These are phyloP conservation scores for Lasioglossum albipes DNA, from an alignment of 1,140 invertebrate species.

Conservation along the genomic window DNA sequence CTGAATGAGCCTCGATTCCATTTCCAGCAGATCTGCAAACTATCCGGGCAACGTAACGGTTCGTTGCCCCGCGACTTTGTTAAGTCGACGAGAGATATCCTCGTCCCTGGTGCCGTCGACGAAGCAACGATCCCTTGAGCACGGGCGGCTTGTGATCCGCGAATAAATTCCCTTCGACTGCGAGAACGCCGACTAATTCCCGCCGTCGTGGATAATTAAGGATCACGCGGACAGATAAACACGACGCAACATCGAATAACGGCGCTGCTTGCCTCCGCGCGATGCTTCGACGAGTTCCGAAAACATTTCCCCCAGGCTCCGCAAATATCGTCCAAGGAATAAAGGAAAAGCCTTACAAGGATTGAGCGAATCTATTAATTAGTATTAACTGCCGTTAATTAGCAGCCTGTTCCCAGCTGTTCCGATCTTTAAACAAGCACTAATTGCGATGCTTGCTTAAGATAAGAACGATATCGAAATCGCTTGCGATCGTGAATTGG, in stretches of 20 bases:
- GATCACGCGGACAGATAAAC: slow-evolving; percentile 43
- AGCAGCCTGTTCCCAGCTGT: not conserved
- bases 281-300: slow-evolving; percentile 22
- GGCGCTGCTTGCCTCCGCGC: not conserved
- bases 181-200: slow-evolving; percentile 50
- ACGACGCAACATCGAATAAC: slow-evolving; percentile 6
- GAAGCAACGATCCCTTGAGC: not conserved
- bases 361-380: slow-evolving; percentile 18
- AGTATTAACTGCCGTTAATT: slow-evolving; percentile 42
- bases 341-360: not conserved
- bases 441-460: slow-evolving; percentile 2
- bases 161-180: slow-evolving; percentile 51
- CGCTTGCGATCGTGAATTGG: no score
- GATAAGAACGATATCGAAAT: no score
- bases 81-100: slow-evolving; percentile 43
- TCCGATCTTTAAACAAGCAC: slow-evolving; percentile 27
- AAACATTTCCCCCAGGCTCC: not conserved
- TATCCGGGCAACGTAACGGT: slow-evolving; percentile 27
- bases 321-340: not conserved
- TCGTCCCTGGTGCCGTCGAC: slow-evolving; percentile 1
- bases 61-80: slow-evolving; percentile 58
- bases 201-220: slow-evolving; percentile 56
- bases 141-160: not conserved
- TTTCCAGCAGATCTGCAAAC: slow-evolving; percentile 32
- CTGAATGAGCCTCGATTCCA: slow-evolving; percentile 22